These are phyloP conservation scores for Dryococelus australis DNA, from an alignment of 2,888 invertebrate species.

Conservation along the genomic window DNA sequence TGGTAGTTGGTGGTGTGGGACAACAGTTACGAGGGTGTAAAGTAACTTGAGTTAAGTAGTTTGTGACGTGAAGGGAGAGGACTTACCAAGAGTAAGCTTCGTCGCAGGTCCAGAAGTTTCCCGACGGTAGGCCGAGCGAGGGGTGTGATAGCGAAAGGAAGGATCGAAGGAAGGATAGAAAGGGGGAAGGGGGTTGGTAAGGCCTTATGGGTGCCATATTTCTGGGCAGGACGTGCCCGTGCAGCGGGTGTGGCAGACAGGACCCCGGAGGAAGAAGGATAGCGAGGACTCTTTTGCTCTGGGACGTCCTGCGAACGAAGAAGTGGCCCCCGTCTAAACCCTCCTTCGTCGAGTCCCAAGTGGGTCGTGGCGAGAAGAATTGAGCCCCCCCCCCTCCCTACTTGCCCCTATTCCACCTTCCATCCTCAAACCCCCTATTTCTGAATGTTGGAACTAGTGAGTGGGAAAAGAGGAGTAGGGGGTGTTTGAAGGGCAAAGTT, in stretches of 20 bases:
- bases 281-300: constrained; percentile 11
- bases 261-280: constrained; percentile 13
- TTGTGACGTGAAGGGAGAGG: background rate
- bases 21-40: background rate
- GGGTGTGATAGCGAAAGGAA: no score
- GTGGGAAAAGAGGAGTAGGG: background rate
- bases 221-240: background rate
- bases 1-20: background rate
- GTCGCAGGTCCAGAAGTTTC: background rate
- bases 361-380: constrained; percentile 29
- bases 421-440: background rate
- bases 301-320: constrained; percentile 26
- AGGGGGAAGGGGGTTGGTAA: constrained; percentile 20
- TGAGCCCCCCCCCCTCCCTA: constrained; percentile 9
- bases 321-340: background rate
- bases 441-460: background rate
- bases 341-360: constrained; percentile 19
- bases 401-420: background rate
- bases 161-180: background rate
- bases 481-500: constrained; percentile 21
- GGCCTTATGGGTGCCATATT: constrained; percentile 33
- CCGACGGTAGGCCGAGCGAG: background rate
- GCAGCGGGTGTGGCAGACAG: constrained; percentile 21
- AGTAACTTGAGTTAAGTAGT: background rate
- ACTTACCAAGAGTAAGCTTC: background rate